phyloP scores from a whole-genome alignment of 2,888 invertebrate genomes.

The Odiellus spinosus region DNA sequence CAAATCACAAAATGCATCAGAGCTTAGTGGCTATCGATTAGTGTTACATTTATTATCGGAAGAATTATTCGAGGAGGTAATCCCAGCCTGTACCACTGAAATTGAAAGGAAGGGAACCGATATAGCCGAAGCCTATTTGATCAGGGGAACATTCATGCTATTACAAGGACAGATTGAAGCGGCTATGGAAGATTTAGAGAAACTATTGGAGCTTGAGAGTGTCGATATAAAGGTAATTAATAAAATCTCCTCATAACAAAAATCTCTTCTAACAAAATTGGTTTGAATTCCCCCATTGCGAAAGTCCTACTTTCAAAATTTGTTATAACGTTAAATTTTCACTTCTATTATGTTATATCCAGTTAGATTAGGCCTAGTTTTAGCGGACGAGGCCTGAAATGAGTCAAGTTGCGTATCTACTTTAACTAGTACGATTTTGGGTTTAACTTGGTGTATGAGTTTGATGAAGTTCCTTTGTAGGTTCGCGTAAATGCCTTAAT shows the following conservation, averaged over 20 bases:
- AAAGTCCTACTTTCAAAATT: too few relatives aligned
- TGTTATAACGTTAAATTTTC: too few relatives aligned
- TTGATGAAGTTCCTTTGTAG: slow-evolving; percentile 16
- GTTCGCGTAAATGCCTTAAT: slow-evolving; percentile 69
- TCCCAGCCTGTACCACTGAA: slow-evolving; percentile 62
- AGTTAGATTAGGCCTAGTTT: too few relatives aligned
- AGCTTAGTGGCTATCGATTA: slow-evolving; percentile 45
- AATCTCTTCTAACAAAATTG: too few relatives aligned
- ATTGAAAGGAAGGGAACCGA: slow-evolving; percentile 37
- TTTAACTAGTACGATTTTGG: too few relatives aligned
- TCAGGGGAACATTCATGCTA: slow-evolving; percentile 68
- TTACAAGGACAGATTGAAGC: slow-evolving; percentile 42
- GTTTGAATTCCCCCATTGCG: too few relatives aligned
- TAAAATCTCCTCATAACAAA: too few relatives aligned
- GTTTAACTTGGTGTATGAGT: background rate
- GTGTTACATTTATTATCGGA: slow-evolving; percentile 52
- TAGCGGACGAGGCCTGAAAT: too few relatives aligned
- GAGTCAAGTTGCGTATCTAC: too few relatives aligned
- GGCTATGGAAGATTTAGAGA: slow-evolving; percentile 41
- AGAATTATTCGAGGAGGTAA: slow-evolving; percentile 58
- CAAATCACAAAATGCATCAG: slow-evolving; percentile 1
- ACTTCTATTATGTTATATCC: too few relatives aligned
- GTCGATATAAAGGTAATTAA: slow-evolving; percentile 39
- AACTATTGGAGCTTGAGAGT: slow-evolving; percentile 47
- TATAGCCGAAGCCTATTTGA: slow-evolving; percentile 42